Evolutionary conservation across 2,888 invertebrate genomes (phyloP).

Genomic region (Drosophila infuscata): DNA sequence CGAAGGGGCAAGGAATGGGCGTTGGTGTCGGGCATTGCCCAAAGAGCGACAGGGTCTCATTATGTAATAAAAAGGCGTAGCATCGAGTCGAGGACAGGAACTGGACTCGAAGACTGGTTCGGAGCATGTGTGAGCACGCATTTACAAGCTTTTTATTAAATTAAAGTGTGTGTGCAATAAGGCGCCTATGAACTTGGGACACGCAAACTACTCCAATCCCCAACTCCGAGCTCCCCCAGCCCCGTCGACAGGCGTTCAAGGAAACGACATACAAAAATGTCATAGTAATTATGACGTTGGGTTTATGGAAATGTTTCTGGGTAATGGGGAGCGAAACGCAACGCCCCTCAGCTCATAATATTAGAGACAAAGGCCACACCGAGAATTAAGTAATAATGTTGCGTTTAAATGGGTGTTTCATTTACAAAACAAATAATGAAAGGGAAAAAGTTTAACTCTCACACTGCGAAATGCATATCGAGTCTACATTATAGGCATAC

Average conservation of each 20-base stretch:
- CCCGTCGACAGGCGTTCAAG: conserved; percentile 35
- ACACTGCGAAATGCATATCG: not conserved
- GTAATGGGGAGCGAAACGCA: conserved; percentile 22
- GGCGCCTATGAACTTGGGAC: conserved; percentile 70
- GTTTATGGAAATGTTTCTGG: conserved; percentile 59
- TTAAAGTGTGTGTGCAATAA: conserved; percentile 74
- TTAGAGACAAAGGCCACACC: conserved; percentile 43
- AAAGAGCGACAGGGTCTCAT: conserved; percentile 54
- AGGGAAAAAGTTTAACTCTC: not conserved
- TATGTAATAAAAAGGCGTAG: conserved; percentile 77
- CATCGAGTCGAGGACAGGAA: conserved; percentile 31
- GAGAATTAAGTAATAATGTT: conserved; percentile 36
- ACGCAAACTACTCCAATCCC: conserved; percentile 48
- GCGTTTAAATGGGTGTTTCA: conserved; percentile 29
- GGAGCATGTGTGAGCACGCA: conserved; percentile 66
- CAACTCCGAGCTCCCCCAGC: not conserved
- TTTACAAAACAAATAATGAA: not conserved
- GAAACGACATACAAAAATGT: conserved; percentile 62
- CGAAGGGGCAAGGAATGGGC: not conserved
- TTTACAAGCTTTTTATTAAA: conserved; percentile 77
- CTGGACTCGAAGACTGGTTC: conserved; percentile 4
- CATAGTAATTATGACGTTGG: conserved; percentile 76
- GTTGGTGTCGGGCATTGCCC: conserved; percentile 7
- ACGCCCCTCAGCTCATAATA: conserved; percentile 46
- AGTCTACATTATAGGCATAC: not conserved